A percentile compares a stretch with the other conserved stretches of the same genome.
These are phyloP conservation scores for Sinocyclocheilus anshuiensis DNA, from an alignment of 2,113 vertebrate genomes.

Conservation along the genomic window DNA sequence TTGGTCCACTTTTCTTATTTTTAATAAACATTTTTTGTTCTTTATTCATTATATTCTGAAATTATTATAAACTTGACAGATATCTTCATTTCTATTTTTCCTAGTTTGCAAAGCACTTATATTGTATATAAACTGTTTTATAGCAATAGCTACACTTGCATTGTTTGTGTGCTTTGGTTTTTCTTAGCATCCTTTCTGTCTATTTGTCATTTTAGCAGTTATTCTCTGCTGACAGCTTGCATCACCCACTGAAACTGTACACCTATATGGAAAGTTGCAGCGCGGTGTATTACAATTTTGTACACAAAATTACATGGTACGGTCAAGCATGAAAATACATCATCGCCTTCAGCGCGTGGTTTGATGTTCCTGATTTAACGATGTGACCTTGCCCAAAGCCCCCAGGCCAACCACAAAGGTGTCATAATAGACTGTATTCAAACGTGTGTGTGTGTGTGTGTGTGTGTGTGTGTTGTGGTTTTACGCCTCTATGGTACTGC, in stretches of 20 bases:
- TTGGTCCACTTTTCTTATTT: too few relatives aligned
- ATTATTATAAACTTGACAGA: too few relatives aligned
- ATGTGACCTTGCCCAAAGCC: not conserved
- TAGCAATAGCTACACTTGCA: too few relatives aligned
- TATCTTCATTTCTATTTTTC: too few relatives aligned
- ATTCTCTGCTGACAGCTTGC: not conserved
- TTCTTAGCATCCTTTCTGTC: not conserved
- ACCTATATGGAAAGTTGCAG: constrained; percentile 52
- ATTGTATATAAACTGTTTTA: too few relatives aligned
- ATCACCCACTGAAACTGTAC: constrained; percentile 32
- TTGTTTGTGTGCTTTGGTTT: too few relatives aligned
- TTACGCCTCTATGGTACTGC: not conserved
- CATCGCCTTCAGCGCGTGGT: constrained; percentile 11
- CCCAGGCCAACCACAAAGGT: not conserved
- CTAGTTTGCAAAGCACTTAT: too few relatives aligned
- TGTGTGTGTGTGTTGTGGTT: not conserved
- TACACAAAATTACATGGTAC: not conserved
- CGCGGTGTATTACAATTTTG: not conserved
- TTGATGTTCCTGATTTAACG: not conserved
- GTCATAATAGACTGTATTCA: not conserved
- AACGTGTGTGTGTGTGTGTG: not conserved
- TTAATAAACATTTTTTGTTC: too few relatives aligned
- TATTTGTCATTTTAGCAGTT: not conserved
- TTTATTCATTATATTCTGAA: too few relatives aligned
- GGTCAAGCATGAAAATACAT: constrained; percentile 19